Base-by-base conservation (phyloP, 2,888 invertebrate genomes). In the Strigamia crassipes region DNA sequence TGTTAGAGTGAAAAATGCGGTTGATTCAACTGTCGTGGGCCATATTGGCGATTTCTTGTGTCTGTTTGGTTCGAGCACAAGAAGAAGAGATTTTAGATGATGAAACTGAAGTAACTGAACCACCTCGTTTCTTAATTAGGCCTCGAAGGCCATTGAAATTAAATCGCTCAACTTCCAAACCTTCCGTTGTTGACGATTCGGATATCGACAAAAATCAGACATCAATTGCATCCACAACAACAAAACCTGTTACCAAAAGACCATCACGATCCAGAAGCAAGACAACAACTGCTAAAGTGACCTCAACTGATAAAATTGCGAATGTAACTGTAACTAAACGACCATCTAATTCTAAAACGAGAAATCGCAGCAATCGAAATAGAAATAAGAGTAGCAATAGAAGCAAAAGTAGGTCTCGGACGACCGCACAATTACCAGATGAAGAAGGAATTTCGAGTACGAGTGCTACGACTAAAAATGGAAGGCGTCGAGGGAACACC, bases 321-420 rank as follows among this genome's bases (percentile, higher is more conserved):
- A 51, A 51, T 51, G 51, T 4, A 4, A 51, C 3, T 51, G 13
- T 10, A n/a, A 66, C 66, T 27, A 66, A 66, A 27, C 66, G 66
- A 13, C 66, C 66, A 13, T n/a, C n/a, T n/a, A n/a, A n/a, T n/a
- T 3, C 66, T 31, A 66, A 66, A 66, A 1, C 27, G 27, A 66
- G 27, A 31, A 66, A 10, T 66, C 66, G 66, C 12, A 66, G 27
- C 27, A 23, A 23, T 15, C 66, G 66, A 1, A 66, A 66, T 31
- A 23, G 15, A 66, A 66, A 66, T 15, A 66, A 27, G 6, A 66
- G 13, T 27, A 23, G 66, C 4, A 66, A 66, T 27, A 66, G 66
- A 13, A 66, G 66, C 31, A 66, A 13, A 66, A 66, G 66, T 66
- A 66, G 66, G 66, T 66, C 66, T 66, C 66, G 66, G 66, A 66